phyloP scores from a whole-genome alignment of 2,797 vertebrate species.

The Danio kyathit region DNA sequence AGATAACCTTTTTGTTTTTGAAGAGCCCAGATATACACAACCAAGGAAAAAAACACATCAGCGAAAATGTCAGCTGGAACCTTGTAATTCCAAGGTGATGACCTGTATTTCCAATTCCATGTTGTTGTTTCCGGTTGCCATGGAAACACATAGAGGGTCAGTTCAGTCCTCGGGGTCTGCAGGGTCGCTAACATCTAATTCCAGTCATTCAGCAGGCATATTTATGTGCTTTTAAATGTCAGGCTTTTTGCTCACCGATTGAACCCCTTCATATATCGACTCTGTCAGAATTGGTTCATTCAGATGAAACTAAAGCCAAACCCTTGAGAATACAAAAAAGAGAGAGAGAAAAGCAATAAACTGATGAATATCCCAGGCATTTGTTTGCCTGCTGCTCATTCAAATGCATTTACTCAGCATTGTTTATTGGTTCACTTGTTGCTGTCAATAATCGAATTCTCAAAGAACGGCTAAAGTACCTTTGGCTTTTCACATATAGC shows the following conservation, averaged over 20 bases:
- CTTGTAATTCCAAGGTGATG: too few species aligned
- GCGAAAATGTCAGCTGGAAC: too few species aligned
- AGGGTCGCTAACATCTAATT: not conserved
- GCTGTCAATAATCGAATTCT: not conserved
- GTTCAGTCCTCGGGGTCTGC: not conserved
- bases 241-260: not conserved
- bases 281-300: not conserved
- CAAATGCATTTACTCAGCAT: not conserved
- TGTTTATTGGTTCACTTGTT: not conserved
- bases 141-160: constrained; percentile 29
- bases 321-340: not conserved
- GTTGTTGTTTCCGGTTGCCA: constrained; percentile 18
- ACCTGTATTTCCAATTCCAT: not conserved
- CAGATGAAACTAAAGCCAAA: not conserved
- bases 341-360: not conserved
- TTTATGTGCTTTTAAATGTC: constrained; percentile 2
- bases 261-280: not conserved
- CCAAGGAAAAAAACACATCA: too few species aligned
- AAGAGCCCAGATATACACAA: too few species aligned
- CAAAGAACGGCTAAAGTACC: not conserved
- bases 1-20: too few species aligned
- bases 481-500: constrained; percentile 3
- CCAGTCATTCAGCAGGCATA: constrained; percentile 8
- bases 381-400: not conserved
- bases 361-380: not conserved